These are phyloP conservation scores for Zophobas atratus DNA, from an alignment of 1,140 invertebrate species.

Conservation along the genomic window DNA sequence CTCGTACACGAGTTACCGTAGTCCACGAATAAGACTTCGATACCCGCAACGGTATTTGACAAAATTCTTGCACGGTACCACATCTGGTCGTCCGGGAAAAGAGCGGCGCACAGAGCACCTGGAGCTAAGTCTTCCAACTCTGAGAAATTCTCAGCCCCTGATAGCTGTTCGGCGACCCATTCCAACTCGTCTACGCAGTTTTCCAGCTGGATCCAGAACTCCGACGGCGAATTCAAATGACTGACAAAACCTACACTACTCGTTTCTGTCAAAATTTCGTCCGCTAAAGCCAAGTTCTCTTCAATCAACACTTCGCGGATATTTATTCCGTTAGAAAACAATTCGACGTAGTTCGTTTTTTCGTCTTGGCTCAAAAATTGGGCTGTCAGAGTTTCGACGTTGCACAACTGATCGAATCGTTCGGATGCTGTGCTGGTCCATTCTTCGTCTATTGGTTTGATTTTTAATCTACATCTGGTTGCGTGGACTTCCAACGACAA, in stretches of 20 bases:
- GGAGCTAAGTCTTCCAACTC: constrained; percentile 69
- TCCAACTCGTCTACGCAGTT: constrained; percentile 75
- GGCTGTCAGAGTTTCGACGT: constrained; percentile 66
- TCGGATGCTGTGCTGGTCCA: constrained; percentile 77
- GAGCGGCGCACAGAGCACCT: constrained; percentile 77
- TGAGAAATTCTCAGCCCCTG: constrained; percentile 71
- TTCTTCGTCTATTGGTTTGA: constrained; percentile 76
- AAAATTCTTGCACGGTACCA: constrained; percentile 82
- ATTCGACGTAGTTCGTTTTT: constrained; percentile 75
- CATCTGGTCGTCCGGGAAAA: constrained; percentile 77
- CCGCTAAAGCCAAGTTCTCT: constrained; percentile 67
- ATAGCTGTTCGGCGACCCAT: constrained; percentile 73
- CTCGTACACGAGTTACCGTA: constrained; percentile 80
- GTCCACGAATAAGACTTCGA: constrained; percentile 81
- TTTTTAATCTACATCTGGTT: constrained; percentile 76
- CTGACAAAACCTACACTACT: constrained; percentile 76
- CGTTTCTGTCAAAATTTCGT: constrained; percentile 64
- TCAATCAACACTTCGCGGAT: constrained; percentile 74
- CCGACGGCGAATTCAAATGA: constrained; percentile 76
- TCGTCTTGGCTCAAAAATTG: constrained; percentile 74
- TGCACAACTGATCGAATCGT: constrained; percentile 72
- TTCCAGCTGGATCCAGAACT: constrained; percentile 82
- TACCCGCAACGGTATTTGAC: constrained; percentile 72
- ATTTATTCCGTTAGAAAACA: constrained; percentile 75
- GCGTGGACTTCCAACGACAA: constrained; percentile 72